Evolutionary conservation across 2,888 invertebrate genomes (phyloP).

Genomic region (Elgonia sp.): DNA sequence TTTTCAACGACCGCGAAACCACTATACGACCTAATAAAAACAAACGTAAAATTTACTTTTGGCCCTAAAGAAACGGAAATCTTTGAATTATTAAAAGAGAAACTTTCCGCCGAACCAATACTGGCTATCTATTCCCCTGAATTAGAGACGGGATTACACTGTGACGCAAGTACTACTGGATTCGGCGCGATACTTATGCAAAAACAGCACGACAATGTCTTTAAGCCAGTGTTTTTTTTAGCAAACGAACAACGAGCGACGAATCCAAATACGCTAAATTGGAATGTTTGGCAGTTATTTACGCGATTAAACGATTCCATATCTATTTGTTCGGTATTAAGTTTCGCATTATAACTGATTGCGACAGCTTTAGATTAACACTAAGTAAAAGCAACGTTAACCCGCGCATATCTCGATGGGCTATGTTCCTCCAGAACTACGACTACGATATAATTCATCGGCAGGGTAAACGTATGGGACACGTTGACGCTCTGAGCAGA

Average conservation of each 20-base stretch:
- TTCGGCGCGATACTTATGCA: background rate
- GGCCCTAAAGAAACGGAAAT: constrained; percentile 66
- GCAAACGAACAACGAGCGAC: background rate
- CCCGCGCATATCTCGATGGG: constrained; percentile 3
- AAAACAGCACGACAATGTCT: background rate
- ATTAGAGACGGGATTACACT: background rate
- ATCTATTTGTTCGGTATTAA: background rate
- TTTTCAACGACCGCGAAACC: background rate
- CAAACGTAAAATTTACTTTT: constrained; percentile 74
- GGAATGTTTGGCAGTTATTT: constrained; percentile 22
- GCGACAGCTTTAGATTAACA: constrained; percentile 5
- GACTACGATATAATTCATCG: background rate
- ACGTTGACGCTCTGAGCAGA: background rate
- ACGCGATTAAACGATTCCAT: background rate
- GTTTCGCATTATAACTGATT: background rate
- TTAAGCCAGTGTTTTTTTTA: background rate
- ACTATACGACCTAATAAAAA: constrained; percentile 1
- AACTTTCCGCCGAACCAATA: background rate
- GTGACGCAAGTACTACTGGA: background rate
- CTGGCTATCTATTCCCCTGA: background rate
- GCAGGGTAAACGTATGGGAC: background rate
- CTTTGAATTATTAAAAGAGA: constrained; percentile 12
- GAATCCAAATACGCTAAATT: background rate
- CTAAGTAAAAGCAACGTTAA: background rate
- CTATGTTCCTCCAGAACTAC: background rate